A percentile compares a stretch with the other conserved stretches of the same genome.
Evolutionary conservation across 2,113 vertebrate genomes (phyloP).

Genomic region (Orthonyx spaldingii): DNA sequence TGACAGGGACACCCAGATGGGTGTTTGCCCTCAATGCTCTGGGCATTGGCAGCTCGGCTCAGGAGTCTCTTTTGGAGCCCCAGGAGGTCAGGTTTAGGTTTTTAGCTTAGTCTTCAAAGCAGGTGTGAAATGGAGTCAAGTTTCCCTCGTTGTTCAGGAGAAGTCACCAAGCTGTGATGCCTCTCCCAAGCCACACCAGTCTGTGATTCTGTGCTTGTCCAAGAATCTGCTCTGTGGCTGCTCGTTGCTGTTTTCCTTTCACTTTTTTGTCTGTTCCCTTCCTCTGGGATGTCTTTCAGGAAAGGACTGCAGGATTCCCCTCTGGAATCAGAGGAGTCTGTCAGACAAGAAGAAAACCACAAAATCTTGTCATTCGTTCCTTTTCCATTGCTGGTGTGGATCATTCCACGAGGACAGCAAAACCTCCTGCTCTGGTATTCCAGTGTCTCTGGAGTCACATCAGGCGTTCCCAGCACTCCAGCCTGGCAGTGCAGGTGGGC

Average conservation of each 20-base stretch:
- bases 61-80: conserved; percentile 20
- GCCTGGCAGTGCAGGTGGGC: neutral
- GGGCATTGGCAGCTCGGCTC: conserved; percentile 9
- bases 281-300: neutral
- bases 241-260: neutral
- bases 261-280: neutral
- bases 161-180: neutral
- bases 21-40: conserved; percentile 27
- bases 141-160: neutral
- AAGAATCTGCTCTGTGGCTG: neutral
- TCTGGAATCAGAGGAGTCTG: neutral
- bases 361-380: neutral
- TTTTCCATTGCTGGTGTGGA: neutral
- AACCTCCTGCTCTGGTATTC: neutral
- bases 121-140: neutral
- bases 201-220: neutral
- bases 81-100: neutral
- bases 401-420: neutral
- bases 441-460: neutral
- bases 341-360: neutral
- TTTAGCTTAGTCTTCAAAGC: neutral
- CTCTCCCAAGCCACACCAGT: neutral
- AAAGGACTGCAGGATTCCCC: neutral
- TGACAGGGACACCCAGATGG: conserved; percentile 28
- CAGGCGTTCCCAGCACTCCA: neutral